These are phyloP conservation scores for Cyrtonyx montezumae DNA, from an alignment of 2,113 vertebrate species.

Conservation along the genomic window DNA sequence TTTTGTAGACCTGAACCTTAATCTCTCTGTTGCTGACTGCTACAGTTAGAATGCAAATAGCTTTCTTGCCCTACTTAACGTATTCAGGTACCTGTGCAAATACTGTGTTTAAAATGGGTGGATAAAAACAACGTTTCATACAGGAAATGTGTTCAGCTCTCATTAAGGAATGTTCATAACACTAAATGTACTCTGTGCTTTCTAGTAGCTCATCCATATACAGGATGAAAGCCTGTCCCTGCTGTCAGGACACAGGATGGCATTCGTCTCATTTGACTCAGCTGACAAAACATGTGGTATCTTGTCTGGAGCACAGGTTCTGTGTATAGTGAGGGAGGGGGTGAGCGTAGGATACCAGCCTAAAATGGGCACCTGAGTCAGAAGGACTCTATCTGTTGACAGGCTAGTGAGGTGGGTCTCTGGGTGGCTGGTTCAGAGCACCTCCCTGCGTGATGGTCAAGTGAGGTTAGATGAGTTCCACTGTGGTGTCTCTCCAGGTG, in stretches of 20 bases:
- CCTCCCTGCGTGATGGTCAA: background rate
- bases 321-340: background rate
- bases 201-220: background rate
- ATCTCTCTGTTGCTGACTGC: background rate
- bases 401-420: background rate
- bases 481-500: background rate
- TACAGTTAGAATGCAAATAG: background rate
- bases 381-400: background rate
- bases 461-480: background rate
- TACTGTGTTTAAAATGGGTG: background rate
- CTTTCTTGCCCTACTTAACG: background rate
- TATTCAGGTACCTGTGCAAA: background rate
- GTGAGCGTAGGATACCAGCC: background rate
- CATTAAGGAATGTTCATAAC: background rate
- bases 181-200: background rate
- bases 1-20: background rate
- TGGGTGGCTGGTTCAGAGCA: background rate
- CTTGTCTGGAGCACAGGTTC: background rate
- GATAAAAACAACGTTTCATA: background rate
- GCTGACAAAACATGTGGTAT: background rate
- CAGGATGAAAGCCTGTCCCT: background rate
- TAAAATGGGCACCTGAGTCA: background rate
- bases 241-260: background rate
- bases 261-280: background rate
- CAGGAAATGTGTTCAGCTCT: background rate